Base-by-base conservation (phyloP, 2,888 invertebrate genomes). In the Coelopa pilipes region DNA sequence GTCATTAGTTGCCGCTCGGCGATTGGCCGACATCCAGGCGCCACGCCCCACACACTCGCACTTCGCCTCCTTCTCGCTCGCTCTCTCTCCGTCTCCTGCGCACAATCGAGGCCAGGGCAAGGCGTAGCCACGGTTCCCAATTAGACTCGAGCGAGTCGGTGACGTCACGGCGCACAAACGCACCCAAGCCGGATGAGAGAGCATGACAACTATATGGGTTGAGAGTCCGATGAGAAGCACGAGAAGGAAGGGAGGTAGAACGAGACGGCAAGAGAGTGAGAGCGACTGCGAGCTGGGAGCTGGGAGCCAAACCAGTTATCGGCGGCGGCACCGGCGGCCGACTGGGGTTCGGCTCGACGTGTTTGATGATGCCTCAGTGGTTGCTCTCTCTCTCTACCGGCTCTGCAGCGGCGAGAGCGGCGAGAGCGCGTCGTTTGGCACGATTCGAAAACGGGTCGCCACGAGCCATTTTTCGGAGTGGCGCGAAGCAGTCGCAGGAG, bases 391-490 rank as follows among this genome's bases (percentile, higher is more conserved):
- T 34, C 34, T 34, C 34, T 34, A 2, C 7, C 4, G 34, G 34
- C 4, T 4, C 4, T 34, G 34, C 7, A 7, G 7, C 2, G 4
- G 34, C 7, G 34, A 34, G 34, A 2, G 7, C 34, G 34, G 34
- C 7, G 34, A 34, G 34, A 34, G 63, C 65, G 74, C 74, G 55
- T 49, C 21, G 74, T 70, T 57, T 70, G 70, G 70, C 70, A 46
- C 34, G 49, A 60, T 62, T 24, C 47, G 34, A 60, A 62, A 70
- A 70, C 70, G 70, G 70, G 50, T 70, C 75, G 78, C 78, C 78
- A 82, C 79, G 77, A 81, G 78, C 80, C 80, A 81, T 80, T 81
- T 82, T 79, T 78, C 80, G 73, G 50, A 45, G 63, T 34, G 50
- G 50, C 57, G 11, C 63, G 4, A 17, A 47, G 24, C n/a, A 13